A percentile compares a stretch with the other conserved stretches of the same genome.
phyloP scores from a whole-genome alignment of 2,113 vertebrate species.

The Panthera tigris region DNA sequence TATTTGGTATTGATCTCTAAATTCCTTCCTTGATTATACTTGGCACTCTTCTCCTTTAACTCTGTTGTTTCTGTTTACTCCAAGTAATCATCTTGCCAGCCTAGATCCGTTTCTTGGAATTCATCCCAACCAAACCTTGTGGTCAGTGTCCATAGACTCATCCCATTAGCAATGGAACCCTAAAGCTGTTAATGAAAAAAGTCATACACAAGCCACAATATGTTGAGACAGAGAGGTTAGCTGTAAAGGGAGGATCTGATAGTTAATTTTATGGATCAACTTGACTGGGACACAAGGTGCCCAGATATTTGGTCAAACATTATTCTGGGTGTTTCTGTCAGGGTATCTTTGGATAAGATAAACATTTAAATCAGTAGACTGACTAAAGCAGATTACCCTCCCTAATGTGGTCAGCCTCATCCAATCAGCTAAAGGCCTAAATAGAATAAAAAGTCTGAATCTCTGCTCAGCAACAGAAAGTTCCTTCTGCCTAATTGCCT shows the following conservation, averaged over 20 bases:
- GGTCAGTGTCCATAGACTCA: not conserved
- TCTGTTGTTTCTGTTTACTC: constrained; percentile 9
- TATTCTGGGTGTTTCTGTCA: not conserved
- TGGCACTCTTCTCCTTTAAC: not conserved
- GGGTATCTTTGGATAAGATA: not conserved
- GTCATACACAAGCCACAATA: not conserved
- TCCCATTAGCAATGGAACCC: not conserved
- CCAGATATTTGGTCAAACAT: not conserved
- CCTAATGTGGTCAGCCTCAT: not conserved
- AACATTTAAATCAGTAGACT: not conserved
- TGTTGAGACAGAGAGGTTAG: not conserved
- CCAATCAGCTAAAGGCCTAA: not conserved
- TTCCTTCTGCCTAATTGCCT: not conserved
- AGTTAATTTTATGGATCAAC: not conserved
- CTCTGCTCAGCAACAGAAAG: not conserved
- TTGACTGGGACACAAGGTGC: not conserved
- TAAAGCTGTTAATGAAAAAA: not conserved
- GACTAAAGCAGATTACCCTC: not conserved
- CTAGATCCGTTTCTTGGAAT: not conserved
- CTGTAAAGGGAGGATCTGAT: not conserved
- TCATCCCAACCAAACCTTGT: not conserved
- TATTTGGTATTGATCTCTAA: constrained; percentile 23
- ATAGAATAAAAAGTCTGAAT: not conserved
- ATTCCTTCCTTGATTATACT: not conserved
- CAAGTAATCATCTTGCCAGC: not conserved